Conservation (phyloP, 2,888 invertebrate genomes). For the Dryadula phaetusa region DNA sequence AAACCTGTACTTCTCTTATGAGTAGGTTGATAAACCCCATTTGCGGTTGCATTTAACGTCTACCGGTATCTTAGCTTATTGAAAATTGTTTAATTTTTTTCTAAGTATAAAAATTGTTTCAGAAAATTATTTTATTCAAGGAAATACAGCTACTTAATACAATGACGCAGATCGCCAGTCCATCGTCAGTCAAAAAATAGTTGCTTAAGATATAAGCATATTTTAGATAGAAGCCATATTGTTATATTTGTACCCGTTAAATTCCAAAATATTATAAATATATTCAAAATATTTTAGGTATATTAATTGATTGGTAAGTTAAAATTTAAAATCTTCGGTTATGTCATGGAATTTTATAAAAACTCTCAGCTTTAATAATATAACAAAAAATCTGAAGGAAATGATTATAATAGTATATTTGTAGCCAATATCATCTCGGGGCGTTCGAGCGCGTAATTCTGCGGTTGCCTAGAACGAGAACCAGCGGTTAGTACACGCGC, state of each 20-base stretch:
- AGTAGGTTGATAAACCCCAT: conserved; percentile 71
- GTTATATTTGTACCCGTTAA: no score
- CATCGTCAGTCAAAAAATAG: no score
- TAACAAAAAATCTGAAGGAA: not conserved
- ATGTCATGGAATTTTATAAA: not conserved
- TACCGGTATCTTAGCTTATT: conserved; percentile 57
- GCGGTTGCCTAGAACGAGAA: conserved; percentile 70
- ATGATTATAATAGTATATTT: conserved; percentile 16
- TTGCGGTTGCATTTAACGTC: conserved; percentile 79
- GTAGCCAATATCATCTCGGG: conserved; percentile 56
- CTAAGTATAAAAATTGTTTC: not conserved
- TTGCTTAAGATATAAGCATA: no score
- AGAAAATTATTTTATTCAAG: no score
- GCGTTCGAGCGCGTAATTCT: conserved; percentile 79
- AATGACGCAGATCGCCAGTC: no score
- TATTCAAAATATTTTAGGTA: no score
- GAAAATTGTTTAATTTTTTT: conserved; percentile 19
- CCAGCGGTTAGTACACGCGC: conserved; percentile 62
- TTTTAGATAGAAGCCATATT: no score
- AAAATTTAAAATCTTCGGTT: no score
- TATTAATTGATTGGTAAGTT: no score
- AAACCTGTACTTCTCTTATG: conserved; percentile 61
- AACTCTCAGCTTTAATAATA: not conserved
- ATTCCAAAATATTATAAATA: no score
- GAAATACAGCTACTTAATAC: no score